Base-by-base conservation (phyloP, 2,113 vertebrate genomes). In the Aldabrachelys gigantea region DNA sequence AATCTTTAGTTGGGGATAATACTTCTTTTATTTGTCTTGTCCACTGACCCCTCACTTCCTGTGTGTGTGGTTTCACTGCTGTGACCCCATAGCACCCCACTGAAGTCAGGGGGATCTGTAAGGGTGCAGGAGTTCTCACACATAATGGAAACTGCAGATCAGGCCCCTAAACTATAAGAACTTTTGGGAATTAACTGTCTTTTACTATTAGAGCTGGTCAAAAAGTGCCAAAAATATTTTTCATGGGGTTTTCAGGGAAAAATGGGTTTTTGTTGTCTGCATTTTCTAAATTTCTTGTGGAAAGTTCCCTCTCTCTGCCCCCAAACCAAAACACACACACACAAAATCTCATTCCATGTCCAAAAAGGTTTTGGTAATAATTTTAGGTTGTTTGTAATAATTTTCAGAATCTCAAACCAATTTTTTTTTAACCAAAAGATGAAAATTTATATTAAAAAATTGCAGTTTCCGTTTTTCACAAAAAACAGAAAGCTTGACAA, bases 1-100 rank as follows among this genome's bases (percentile, higher is more conserved):
- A n/a, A 80, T 94, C 53, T 90, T 92, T 94, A 79, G 92, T 10
- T 92, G 24, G 90, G 56, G 69, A 31, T 90, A 84, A 92, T 44
- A 49, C 76, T 35, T 87, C 53, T 79, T 62, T 41, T 75, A 10
- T 72, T 21, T 41, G 7, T n/a, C n/a, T 41, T 24, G 69, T 75
- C 22, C n/a, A 10, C n/a, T 41, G n/a, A 75, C 22, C n/a, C n/a
- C 22, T n/a, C 69, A 75, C 19, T 41, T 75, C 21, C 14, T 35
- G 11, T 17, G 6, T 56, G 22, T 17, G 10, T 31, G 6, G 62
- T 35, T 35, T 35, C 62, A 65, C 19, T 24, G n/a, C 17, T 38
- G n/a, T 72, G 65, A 38, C 19, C 65, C 31, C 65, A 19, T 72
- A 17, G n/a, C 4, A 14, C n/a, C 21, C 21, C 69, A 41, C 69